Evolutionary conservation across 2,888 invertebrate species (phyloP).

Genomic region (Scrobipalpa costella): DNA sequence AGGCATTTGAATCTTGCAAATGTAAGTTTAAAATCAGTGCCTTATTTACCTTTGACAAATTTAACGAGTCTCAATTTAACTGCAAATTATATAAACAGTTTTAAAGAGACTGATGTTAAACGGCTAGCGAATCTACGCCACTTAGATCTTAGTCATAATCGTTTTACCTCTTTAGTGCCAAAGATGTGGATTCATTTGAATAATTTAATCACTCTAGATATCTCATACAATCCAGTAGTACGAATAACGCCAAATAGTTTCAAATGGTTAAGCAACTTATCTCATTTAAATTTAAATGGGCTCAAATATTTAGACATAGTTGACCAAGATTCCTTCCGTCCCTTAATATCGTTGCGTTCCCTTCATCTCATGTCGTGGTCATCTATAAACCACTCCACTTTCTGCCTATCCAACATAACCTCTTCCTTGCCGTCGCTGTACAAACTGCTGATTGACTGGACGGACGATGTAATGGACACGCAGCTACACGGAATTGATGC

Average conservation of each 20-base stretch:
- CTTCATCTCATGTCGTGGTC: constrained; percentile 88
- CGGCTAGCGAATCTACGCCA: constrained; percentile 86
- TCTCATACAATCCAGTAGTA: constrained; percentile 91
- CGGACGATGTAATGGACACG: constrained; percentile 86
- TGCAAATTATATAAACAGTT: constrained; percentile 87
- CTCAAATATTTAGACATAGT: constrained; percentile 87
- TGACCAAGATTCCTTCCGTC: constrained; percentile 87
- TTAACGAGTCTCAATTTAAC: constrained; percentile 91
- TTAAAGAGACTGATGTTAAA: constrained; percentile 86
- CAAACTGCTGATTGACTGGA: constrained; percentile 88
- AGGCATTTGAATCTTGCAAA: constrained; percentile 88
- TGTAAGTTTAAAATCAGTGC: constrained; percentile 88
- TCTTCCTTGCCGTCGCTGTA: constrained; percentile 87
- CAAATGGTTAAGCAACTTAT: constrained; percentile 85
- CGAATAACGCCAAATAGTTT: constrained; percentile 87
- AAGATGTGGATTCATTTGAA: constrained; percentile 87
- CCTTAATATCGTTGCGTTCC: constrained; percentile 86
- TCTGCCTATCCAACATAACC: constrained; percentile 86
- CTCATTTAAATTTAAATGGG: constrained; percentile 87
- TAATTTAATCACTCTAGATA: constrained; percentile 87
- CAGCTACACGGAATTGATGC: constrained; percentile 89
- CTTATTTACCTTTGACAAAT: constrained; percentile 88
- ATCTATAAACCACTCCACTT: constrained; percentile 84
- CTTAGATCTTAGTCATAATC: constrained; percentile 89
- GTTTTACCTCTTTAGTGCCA: constrained; percentile 86